A percentile compares a stretch with the other conserved stretches of the same genome.
phyloP scores from a whole-genome alignment of 92 coral and sea anemone species.

The Actinernus sp. region DNA sequence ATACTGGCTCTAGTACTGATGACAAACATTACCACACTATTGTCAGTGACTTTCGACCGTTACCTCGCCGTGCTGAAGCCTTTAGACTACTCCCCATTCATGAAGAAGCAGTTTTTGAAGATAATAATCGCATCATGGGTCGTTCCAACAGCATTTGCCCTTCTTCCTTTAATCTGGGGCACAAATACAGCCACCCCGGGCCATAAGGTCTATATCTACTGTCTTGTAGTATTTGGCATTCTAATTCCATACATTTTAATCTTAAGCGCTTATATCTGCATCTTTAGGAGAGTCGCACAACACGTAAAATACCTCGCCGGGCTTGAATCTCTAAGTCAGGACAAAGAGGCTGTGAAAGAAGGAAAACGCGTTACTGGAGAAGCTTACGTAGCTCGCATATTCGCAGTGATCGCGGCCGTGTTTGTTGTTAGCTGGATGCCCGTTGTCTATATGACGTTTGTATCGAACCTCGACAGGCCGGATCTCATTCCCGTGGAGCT shows the following conservation, averaged over 20 bases:
- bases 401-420: slow-evolving; percentile 56
- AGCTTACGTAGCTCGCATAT: slow-evolving; percentile 58
- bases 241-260: slow-evolving; percentile 55
- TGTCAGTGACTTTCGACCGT: slow-evolving; percentile 60
- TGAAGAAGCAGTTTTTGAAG: slow-evolving; percentile 35
- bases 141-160: slow-evolving; percentile 26
- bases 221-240: slow-evolving; percentile 42
- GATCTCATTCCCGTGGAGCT: slow-evolving; percentile 46
- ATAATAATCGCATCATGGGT: slow-evolving; percentile 38
- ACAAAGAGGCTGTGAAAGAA: slow-evolving; percentile 25
- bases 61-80: slow-evolving; percentile 53
- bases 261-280: slow-evolving; percentile 48
- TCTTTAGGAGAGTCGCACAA: slow-evolving; percentile 44
- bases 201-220: slow-evolving; percentile 46
- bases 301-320: slow-evolving; percentile 28
- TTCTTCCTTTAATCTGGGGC: slow-evolving; percentile 49
- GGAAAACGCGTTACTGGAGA: slow-evolving; percentile 56
- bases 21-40: slow-evolving; percentile 48
- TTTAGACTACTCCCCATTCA: slow-evolving; percentile 25
- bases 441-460: slow-evolving; percentile 62
- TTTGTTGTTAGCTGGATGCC: slow-evolving; percentile 67
- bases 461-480: slow-evolving; percentile 26
- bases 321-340: slow-evolving; percentile 1
- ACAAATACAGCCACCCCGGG: slow-evolving; percentile 15
- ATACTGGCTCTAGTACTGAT: slow-evolving; percentile 44